Conservation (phyloP, 2,888 invertebrate species). For the Hirtodrosophila confusa region DNA sequence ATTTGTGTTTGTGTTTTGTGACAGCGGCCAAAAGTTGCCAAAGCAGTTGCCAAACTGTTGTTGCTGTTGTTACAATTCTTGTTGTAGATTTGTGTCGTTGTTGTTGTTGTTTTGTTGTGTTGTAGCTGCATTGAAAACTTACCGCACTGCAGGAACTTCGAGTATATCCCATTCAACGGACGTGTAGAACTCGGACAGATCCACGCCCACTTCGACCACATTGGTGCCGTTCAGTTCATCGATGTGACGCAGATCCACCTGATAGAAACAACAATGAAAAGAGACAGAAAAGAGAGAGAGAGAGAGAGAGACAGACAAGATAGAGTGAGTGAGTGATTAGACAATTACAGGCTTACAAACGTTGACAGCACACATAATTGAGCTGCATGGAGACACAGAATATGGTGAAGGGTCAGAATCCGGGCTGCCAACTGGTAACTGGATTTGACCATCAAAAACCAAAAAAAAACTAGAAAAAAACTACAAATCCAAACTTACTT, state of each 20-base stretch:
- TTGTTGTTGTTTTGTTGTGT: conserved; percentile 15
- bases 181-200: conserved; percentile 98
- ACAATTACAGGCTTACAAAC: conserved; percentile 58
- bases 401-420: too few relatives aligned
- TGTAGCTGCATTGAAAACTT: conserved; percentile 68
- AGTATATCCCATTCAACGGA: conserved; percentile 99
- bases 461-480: background rate
- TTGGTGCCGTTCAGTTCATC: conserved; percentile 95
- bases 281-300: conserved; percentile 4
- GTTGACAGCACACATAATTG: conserved; percentile 57
- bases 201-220: conserved; percentile 96
- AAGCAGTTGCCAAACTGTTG: conserved; percentile 68
- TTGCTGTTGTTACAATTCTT: conserved; percentile 13
- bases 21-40: conserved; percentile 74
- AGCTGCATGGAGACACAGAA: conserved; percentile 11
- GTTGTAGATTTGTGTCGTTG: background rate
- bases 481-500: conserved; percentile 2
- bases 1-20: conserved; percentile 76
- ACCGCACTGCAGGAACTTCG: conserved; percentile 97
- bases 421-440: background rate
- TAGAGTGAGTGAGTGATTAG: conserved; percentile 46
- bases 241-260: conserved; percentile 97
- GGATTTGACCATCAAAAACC: background rate
- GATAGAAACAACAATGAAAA: conserved; percentile 4
- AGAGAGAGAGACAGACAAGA: background rate